phyloP scores from a whole-genome alignment of 2,888 invertebrate genomes.

The Linyphia triangularis region DNA sequence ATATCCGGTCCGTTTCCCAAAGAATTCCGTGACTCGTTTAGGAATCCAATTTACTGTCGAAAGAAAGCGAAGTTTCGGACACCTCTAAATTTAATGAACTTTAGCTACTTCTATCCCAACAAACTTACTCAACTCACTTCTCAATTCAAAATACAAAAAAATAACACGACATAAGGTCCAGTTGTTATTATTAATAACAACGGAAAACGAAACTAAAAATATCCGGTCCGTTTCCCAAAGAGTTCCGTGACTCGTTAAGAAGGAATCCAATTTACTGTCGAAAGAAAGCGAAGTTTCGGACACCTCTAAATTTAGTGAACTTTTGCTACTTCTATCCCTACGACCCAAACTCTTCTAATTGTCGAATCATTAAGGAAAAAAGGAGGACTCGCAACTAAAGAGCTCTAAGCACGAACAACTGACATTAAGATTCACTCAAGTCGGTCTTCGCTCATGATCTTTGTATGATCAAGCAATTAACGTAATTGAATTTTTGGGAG shows the following conservation, averaged over 20 bases:
- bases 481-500: constrained; percentile 60
- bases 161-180: neutral
- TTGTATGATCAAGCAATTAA: constrained; percentile 59
- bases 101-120: constrained; percentile 34
- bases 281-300: constrained; percentile 11
- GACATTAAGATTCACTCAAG: constrained; percentile 60
- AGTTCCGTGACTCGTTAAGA: constrained; percentile 30
- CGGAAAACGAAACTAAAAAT: neutral
- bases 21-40: constrained; percentile 32
- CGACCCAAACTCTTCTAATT: constrained; percentile 52
- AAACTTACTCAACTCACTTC: too few species aligned
- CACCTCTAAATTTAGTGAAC: constrained; percentile 57
- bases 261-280: constrained; percentile 21
- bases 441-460: constrained; percentile 36
- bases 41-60: constrained; percentile 22
- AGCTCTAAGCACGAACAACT: constrained; percentile 61
- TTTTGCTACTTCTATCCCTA: constrained; percentile 36
- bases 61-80: constrained; percentile 12
- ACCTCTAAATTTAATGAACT: constrained; percentile 58
- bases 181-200: neutral
- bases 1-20: neutral
- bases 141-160: neutral
- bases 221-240: constrained; percentile 1
- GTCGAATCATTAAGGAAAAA: constrained; percentile 48
- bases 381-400: neutral